These are phyloP conservation scores for Pollenia griseotomentosa DNA, from an alignment of 2,888 invertebrate genomes.

Conservation along the genomic window DNA sequence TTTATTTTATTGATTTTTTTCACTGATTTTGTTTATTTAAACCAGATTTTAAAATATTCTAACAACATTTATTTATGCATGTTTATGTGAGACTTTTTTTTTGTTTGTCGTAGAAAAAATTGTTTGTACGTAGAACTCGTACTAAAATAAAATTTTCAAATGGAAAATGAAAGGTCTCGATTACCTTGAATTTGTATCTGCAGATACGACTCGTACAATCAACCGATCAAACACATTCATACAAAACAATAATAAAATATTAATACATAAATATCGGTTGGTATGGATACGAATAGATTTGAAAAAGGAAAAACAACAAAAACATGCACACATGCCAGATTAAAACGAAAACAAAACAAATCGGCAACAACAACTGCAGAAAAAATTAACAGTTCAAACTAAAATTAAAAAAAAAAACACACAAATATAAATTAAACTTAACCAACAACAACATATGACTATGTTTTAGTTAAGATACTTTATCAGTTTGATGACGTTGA, in stretches of 20 bases:
- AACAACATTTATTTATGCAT: conserved; percentile 51
- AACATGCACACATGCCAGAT: conserved; percentile 58
- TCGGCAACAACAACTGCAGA: conserved; percentile 24
- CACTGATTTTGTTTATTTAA: conserved; percentile 51
- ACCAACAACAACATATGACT: not conserved
- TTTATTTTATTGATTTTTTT: conserved; percentile 17
- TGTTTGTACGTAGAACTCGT: conserved; percentile 31
- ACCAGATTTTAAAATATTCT: conserved; percentile 57
- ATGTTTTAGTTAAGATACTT: not conserved
- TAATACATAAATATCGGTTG: conserved; percentile 19
- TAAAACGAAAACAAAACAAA: conserved; percentile 44
- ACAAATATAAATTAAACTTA: conserved; percentile 10
- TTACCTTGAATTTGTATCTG: conserved; percentile 75
- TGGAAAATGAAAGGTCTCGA: conserved; percentile 77
- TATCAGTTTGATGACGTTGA: conserved; percentile 35
- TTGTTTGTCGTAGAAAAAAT: conserved; percentile 11
- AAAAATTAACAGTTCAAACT: conserved; percentile 44
- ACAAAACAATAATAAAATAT: conserved; percentile 5
- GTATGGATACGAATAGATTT: conserved; percentile 19
- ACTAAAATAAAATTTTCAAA: conserved; percentile 67
- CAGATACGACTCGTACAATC: conserved; percentile 57
- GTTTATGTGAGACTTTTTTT: conserved; percentile 36
- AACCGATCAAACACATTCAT: conserved; percentile 1
- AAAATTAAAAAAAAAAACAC: not conserved
- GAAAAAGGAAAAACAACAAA: conserved; percentile 19